Evolutionary conservation across 2,113 vertebrate genomes (phyloP).

Genomic region (Megaptera novaeangliae): DNA sequence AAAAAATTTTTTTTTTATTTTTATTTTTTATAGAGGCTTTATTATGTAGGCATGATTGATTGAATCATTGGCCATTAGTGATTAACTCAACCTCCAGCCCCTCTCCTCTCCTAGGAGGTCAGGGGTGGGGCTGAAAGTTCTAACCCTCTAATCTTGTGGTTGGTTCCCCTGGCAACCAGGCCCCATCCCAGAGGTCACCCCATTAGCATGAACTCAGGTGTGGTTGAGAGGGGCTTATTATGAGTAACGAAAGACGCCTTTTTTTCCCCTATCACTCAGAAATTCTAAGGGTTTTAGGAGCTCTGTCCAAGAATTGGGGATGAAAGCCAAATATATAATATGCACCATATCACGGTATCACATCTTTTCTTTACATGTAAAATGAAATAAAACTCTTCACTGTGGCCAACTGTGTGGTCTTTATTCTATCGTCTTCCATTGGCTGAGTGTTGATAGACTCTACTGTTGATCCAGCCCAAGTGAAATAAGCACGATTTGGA

Average conservation of each 20-base stretch:
- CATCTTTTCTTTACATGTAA: background rate
- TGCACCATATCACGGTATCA: background rate
- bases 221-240: background rate
- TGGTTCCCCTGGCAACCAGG: background rate
- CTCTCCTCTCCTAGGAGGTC: background rate
- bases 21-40: background rate
- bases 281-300: background rate
- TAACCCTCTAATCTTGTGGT: accelerated
- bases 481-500: background rate
- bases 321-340: background rate
- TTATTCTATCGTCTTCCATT: background rate
- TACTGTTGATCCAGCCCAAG: background rate
- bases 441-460: background rate
- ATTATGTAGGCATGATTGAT: background rate
- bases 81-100: background rate
- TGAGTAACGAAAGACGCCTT: background rate
- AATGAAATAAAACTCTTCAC: background rate
- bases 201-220: background rate
- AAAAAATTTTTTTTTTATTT: background rate
- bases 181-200: too few species aligned
- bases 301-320: background rate
- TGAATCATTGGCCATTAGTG: background rate
- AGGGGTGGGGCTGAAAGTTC: background rate
- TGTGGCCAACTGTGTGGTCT: background rate
- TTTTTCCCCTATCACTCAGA: background rate